Evolutionary conservation across 2,888 invertebrate species (phyloP).

Genomic region (Cremastobaeus sp.): DNA sequence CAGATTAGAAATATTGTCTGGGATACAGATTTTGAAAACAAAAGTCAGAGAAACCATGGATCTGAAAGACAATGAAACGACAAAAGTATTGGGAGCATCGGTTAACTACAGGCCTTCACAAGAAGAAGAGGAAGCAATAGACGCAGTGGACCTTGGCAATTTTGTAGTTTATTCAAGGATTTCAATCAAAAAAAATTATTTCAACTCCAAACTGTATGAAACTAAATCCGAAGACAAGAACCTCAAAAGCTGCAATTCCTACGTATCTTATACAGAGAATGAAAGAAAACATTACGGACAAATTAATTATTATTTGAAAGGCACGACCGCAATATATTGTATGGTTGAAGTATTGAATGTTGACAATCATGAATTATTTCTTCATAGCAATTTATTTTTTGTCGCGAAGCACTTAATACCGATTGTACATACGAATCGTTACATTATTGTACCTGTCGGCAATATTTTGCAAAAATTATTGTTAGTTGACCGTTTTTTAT

Average conservation of each 20-base stretch:
- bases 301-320: slow-evolving; percentile 1
- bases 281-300: background rate
- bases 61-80: background rate
- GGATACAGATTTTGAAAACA: background rate
- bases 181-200: background rate
- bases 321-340: no score
- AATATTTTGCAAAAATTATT: background rate
- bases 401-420: background rate
- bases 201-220: background rate
- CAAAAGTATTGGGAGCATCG: background rate
- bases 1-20: background rate
- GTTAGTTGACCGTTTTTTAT: slow-evolving; percentile 1
- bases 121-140: no score
- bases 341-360: no score
- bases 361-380: slow-evolving; percentile 5
- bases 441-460: background rate
- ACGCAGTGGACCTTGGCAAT: background rate
- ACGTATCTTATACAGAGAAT: background rate
- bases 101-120: background rate
- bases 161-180: background rate
- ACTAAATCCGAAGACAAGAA: no score
- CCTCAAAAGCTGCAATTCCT: background rate
- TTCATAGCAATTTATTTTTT: background rate
- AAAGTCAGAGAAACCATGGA: no score
- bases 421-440: background rate